A percentile compares a stretch with the other conserved stretches of the same genome.
Conservation (phyloP, 2,888 invertebrate genomes). For the Syritta pipiens region DNA sequence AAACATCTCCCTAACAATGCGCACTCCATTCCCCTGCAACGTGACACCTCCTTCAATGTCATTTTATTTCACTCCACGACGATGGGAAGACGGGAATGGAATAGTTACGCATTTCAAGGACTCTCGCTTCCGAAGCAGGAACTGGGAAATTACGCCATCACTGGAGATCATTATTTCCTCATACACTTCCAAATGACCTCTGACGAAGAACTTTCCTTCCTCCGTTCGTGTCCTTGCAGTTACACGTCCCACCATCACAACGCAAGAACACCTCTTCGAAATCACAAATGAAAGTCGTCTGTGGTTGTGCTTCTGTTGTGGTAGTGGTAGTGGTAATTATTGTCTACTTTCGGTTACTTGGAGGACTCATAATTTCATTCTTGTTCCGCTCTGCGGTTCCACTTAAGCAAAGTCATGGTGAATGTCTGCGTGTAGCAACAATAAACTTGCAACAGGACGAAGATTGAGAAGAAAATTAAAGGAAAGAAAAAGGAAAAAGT, state of each 20-base stretch:
- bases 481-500: slow-evolving; percentile 31
- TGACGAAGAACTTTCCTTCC: slow-evolving; percentile 31
- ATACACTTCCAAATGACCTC: slow-evolving; percentile 50
- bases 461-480: slow-evolving; percentile 3
- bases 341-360: slow-evolving; percentile 60
- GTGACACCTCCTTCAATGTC: no score
- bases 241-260: no score
- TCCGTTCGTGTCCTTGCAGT: slow-evolving; percentile 7
- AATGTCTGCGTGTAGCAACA: slow-evolving; percentile 44
- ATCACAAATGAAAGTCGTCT: slow-evolving; percentile 24
- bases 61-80: no score
- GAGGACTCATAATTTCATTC: slow-evolving; percentile 61
- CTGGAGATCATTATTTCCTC: slow-evolving; percentile 60
- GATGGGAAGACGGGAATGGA: no score
- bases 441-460: slow-evolving; percentile 2
- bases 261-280: slow-evolving; percentile 16
- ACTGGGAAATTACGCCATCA: slow-evolving; percentile 40
- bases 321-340: slow-evolving; percentile 56
- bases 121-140: slow-evolving; percentile 3
- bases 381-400: slow-evolving; percentile 34
- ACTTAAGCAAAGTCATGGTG: slow-evolving; percentile 34
- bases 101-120: slow-evolving; percentile 35
- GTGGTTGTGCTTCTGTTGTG: not conserved
- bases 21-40: no score
- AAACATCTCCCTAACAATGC: no score